Base-by-base conservation (phyloP, 2,113 vertebrate species). In the Taurulus bubalis region DNA sequence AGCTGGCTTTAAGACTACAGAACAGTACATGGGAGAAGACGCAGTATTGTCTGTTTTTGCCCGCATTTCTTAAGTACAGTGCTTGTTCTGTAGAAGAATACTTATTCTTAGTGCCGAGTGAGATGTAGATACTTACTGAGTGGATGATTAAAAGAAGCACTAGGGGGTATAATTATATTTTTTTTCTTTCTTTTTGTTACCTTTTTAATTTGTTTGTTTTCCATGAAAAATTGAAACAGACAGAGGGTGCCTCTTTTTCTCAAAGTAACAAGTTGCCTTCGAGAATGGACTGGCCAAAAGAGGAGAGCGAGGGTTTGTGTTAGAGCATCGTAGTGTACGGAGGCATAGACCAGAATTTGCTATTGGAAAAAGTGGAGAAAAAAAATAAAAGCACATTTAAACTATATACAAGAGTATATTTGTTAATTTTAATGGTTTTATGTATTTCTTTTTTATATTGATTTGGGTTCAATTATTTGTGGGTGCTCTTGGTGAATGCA, bases 381-480 rank as follows among this genome's bases (percentile, higher is more conserved):
- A 83, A 89, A 88, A 85, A 42, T 84, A 89, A 94, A 94, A 95
- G 95, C 95, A 95, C 94, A 96, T 94, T 92, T 93, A 93, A 86
- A 94, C 89, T 94, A 92, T 94, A 91, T 93, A 94, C 92, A 82
- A 93, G 91, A 95, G 92, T 94, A 92, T 94, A 94, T 95, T 95
- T 95, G 92, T 92, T 94, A 91, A 95, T 91, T 93, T 92, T 86
- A 91, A 93, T 91, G 84, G 84, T 91, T 93, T 86, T 94, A 85
- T 94, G 85, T 94, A 82, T 91, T 90, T 88, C 59, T 85, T 89
- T 83, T 89, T 83, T 88, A 92, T 93, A 92, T 94, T 93, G 90
- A 95, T 95, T 93, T 91, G 91, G 90, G 91, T 85, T 87, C 87
- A 78, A 93, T 93, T 91, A 75, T 94, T 92, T 91, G 83, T 90